These are phyloP conservation scores for Parazoanthus darwini DNA, from an alignment of 92 coral and sea anemone species.

Conservation along the genomic window DNA sequence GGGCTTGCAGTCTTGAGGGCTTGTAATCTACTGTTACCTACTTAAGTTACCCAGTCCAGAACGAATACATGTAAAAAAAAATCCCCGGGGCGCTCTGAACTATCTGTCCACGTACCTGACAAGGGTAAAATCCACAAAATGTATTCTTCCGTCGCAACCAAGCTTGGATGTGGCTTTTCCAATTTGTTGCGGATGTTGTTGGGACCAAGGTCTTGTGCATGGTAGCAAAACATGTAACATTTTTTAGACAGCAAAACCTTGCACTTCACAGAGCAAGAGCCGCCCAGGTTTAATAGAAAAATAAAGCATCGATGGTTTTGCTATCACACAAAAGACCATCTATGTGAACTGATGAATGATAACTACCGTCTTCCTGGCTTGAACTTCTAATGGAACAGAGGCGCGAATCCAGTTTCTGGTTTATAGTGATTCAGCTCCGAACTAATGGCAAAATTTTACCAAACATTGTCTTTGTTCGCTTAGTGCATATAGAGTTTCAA, in stretches of 20 bases:
- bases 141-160: neutral
- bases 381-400: neutral
- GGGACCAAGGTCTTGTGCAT: neutral
- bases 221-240: neutral
- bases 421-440: neutral
- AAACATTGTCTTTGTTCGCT: too few relatives aligned
- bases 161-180: neutral
- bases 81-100: constrained; percentile 6
- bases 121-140: neutral
- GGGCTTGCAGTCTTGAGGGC: neutral
- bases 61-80: neutral
- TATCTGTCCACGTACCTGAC: neutral
- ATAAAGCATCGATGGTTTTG: neutral
- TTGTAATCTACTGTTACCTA: neutral
- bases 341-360: neutral
- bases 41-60: constrained; percentile 16
- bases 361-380: neutral
- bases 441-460: too few relatives aligned
- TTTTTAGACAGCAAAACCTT: too few relatives aligned
- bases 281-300: neutral
- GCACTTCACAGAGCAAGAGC: neutral
- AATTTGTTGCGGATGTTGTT: neutral
- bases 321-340: neutral
- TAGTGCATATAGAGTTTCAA: too few relatives aligned
- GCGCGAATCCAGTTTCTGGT: neutral